A percentile compares a stretch with the other conserved stretches of the same genome.
Evolutionary conservation across 2,113 vertebrate species (phyloP).

Genomic region (Notarius lentiginosus): DNA sequence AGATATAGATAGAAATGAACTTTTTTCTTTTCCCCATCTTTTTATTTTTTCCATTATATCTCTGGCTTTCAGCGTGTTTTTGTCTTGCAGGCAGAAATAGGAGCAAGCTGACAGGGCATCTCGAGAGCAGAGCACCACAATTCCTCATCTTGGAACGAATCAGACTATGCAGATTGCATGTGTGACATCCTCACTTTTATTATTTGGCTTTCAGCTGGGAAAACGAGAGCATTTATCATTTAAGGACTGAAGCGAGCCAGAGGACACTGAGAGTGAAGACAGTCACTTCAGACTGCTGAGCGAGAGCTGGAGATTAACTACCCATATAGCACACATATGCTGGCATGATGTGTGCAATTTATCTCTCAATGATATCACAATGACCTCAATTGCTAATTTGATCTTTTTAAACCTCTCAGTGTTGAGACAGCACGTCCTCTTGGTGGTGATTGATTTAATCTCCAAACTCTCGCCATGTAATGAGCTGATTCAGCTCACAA

Average conservation of each 20-base stretch:
- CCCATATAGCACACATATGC: neutral
- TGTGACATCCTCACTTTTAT: constrained; percentile 19
- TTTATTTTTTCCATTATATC: neutral
- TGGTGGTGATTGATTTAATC: constrained; percentile 11
- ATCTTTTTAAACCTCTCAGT: neutral
- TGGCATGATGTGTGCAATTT: neutral
- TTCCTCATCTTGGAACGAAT: constrained; percentile 24
- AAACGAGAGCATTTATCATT: constrained; percentile 35
- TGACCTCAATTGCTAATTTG: constrained; percentile 10
- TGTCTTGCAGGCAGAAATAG: constrained; percentile 21
- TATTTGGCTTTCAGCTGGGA: constrained; percentile 33
- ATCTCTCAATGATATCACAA: neutral
- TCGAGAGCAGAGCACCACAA: constrained; percentile 7
- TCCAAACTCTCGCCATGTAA: neutral
- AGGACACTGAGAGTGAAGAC: constrained; percentile 3
- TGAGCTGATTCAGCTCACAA: constrained; percentile 12
- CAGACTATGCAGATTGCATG: constrained; percentile 26
- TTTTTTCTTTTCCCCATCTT: neutral
- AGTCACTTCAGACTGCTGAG: neutral
- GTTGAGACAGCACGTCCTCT: neutral
- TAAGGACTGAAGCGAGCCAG: neutral
- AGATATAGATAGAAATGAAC: neutral
- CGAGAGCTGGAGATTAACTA: constrained; percentile 20
- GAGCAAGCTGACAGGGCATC: constrained; percentile 16
- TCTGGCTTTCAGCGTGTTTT: constrained; percentile 12